phyloP scores from a whole-genome alignment of 2,888 invertebrate genomes.

The Argynnis bischoffii region DNA sequence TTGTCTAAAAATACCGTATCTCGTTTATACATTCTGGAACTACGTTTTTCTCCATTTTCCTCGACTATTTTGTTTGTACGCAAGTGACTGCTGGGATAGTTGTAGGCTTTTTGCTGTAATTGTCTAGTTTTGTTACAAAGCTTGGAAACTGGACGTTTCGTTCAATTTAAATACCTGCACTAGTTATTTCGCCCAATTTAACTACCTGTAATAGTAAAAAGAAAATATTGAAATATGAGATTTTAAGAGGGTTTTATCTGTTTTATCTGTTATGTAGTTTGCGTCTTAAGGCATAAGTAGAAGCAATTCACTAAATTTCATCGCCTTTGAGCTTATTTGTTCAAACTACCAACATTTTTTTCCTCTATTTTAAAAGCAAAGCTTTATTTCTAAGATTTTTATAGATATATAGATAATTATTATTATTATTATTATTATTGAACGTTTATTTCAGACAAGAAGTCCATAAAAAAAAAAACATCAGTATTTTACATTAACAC shows the following conservation, averaged over 20 bases:
- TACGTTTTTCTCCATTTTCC: not conserved
- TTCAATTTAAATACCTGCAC: constrained; percentile 5
- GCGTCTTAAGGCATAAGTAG: too few species aligned
- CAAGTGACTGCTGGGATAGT: constrained; percentile 19
- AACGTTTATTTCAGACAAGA: too few species aligned
- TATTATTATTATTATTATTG: too few species aligned
- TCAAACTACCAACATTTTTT: too few species aligned
- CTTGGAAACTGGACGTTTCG: not conserved
- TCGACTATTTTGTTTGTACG: constrained; percentile 20
- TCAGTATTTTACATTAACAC: too few species aligned
- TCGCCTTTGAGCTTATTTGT: too few species aligned
- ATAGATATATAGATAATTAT: too few species aligned
- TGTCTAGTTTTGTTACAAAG: constrained; percentile 11
- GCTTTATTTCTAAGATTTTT: too few species aligned
- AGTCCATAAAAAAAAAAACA: too few species aligned
- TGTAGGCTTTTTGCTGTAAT: constrained; percentile 17
- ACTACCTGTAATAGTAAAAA: not conserved
- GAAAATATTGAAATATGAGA: not conserved
- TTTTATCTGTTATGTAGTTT: not conserved
- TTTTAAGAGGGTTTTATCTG: not conserved
- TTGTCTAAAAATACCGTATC: constrained; percentile 4
- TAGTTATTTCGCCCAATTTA: not conserved
- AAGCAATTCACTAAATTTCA: too few species aligned
- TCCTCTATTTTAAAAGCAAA: too few species aligned
- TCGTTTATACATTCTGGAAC: not conserved